Evolutionary conservation across 2,888 invertebrate genomes (phyloP).

Genomic region (Chaetogeoica ovagalla): DNA sequence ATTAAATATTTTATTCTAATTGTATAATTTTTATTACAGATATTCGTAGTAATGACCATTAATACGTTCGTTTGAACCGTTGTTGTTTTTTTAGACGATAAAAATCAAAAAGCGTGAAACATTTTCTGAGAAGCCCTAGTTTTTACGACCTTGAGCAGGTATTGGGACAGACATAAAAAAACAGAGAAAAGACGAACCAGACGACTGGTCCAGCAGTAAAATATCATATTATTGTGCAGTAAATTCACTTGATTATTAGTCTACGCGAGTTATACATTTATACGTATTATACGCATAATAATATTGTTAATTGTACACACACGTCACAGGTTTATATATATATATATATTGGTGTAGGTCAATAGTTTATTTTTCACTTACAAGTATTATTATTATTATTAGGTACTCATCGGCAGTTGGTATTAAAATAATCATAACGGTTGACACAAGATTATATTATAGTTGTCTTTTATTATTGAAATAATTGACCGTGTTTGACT

Average conservation of each 20-base stretch:
- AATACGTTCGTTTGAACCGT: not conserved
- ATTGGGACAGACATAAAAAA: conserved; percentile 35
- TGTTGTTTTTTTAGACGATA: not conserved
- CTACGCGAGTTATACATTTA: conserved; percentile 9
- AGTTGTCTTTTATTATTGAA: no score
- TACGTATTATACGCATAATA: not conserved
- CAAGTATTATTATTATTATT: not conserved
- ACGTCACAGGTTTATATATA: not conserved
- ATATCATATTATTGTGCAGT: conserved; percentile 34
- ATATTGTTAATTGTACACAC: not conserved
- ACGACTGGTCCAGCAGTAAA: conserved; percentile 38
- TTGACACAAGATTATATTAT: no score
- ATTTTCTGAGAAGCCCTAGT: conserved; percentile 46
- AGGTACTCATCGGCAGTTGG: not conserved
- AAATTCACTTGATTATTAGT: conserved; percentile 17
- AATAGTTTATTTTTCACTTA: no score
- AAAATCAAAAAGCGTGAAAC: not conserved
- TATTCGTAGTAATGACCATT: not conserved
- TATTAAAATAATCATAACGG: not conserved
- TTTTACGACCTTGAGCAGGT: conserved; percentile 45
- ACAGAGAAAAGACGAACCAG: conserved; percentile 32
- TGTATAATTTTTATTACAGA: not conserved
- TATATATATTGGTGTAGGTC: not conserved
- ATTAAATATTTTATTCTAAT: not conserved
- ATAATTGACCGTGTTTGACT: no score